phyloP scores from a whole-genome alignment of 2,797 vertebrate genomes.

The Capromys pilorides region DNA sequence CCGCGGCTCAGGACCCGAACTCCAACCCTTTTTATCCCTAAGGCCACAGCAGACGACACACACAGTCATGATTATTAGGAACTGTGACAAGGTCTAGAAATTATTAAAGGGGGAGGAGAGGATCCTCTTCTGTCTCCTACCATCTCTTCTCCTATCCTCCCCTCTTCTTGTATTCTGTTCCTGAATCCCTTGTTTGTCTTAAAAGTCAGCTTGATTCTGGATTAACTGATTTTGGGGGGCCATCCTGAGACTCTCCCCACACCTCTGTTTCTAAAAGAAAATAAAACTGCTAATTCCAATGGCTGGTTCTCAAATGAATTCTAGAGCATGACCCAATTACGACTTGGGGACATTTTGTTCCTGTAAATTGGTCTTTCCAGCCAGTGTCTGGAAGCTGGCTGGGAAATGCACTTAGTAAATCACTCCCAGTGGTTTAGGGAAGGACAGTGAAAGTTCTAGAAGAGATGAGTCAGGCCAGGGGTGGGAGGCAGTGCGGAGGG shows the following conservation, averaged over 20 bases:
- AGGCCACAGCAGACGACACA: background rate
- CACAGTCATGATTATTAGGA: background rate
- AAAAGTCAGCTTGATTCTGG: background rate
- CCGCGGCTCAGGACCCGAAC: background rate
- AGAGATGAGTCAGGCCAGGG: conserved; percentile 71
- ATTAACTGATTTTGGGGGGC: background rate
- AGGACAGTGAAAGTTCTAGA: conserved; percentile 74
- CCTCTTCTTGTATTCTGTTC: background rate
- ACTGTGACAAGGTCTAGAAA: background rate
- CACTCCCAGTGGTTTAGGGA: conserved; percentile 63
- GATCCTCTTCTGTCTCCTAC: background rate
- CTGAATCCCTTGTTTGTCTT: background rate
- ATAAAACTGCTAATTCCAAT: conserved; percentile 46
- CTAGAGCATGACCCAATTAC: conserved; percentile 66
- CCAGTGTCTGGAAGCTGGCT: conserved; percentile 58
- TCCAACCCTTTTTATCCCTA: background rate
- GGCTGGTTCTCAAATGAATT: conserved; percentile 57
- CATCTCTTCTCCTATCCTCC: background rate
- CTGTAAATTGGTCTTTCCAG: conserved; percentile 70
- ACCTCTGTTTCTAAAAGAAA: conserved; percentile 6
- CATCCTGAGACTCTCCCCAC: background rate
- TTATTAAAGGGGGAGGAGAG: background rate
- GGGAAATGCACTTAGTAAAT: conserved; percentile 73
- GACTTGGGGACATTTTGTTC: conserved; percentile 68
- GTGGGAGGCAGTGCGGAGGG: background rate